Evolutionary conservation across 2,888 invertebrate genomes (phyloP), one percentile per base, ranked within the genome.

Genomic region (Chelonus formosanus): DNA sequence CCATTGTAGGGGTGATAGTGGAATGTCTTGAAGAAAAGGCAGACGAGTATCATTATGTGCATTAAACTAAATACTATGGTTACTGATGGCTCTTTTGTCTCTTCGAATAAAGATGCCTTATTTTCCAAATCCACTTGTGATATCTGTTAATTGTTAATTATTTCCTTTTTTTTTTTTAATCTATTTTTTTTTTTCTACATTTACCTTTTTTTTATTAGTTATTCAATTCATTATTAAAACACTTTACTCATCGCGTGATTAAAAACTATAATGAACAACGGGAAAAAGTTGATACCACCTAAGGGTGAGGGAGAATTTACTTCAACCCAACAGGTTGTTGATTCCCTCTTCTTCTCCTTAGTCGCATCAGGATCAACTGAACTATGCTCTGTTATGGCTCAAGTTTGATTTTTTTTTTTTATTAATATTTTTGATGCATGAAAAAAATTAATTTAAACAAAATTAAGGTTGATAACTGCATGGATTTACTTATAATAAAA

Each of bases 11-110:
- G 36, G 63, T 6, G 54, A 40, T 74, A 78, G 76, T 75, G 74
- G 76, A 78, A 78, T 76, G 75, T 78, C 76, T 76, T 74, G 75
- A 74, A 76, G 77, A 80, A 80, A 80, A 79, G 78, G 75, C 80
- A 74, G 76, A 78, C 78, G 20, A 20, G 20, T 80, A 82, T 79
- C 80, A 78, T 81, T 80, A 78, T 76, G 78, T 75, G 79, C 78
- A 80, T 80, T 80, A 81, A 80, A 77, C 79, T 79, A 77, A 80
- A 79, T 78, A 71, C 59, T 70, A 63, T 64, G 65, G 68, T 63
- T 55, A 64, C 62, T 53, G 57, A 62, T 20, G 57, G 57, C 6
- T 40, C 52, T 58, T 57, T 57, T 52, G 44, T 50, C n/a, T 63
- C 54, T 35, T 7, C 3, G 40, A 57, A 48, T 55, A 10, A 50